Evolutionary conservation across 2,888 invertebrate species (phyloP).

Genomic region (Sminthurinus aureus): DNA sequence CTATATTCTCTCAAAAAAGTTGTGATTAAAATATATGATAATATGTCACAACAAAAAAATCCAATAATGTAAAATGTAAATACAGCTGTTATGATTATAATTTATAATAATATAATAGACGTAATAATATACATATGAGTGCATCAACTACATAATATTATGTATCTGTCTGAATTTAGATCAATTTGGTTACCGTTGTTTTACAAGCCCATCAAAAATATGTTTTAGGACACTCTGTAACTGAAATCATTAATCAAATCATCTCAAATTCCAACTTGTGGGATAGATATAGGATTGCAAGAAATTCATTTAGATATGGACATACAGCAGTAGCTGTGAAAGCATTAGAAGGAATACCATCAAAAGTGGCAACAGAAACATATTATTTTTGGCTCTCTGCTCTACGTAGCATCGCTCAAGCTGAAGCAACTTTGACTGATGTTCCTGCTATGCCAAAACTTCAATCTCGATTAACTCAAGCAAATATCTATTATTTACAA

Average conservation of each 20-base stretch:
- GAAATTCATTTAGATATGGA: constrained; percentile 72
- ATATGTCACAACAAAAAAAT: no score
- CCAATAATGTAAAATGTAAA: no score
- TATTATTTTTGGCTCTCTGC: constrained; percentile 88
- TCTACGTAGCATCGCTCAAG: constrained; percentile 67
- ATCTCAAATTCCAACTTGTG: constrained; percentile 73
- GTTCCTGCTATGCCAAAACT: constrained; percentile 60
- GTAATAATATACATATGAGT: neutral
- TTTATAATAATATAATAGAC: neutral
- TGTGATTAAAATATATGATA: no score
- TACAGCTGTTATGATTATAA: no score
- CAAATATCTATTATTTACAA: constrained; percentile 72
- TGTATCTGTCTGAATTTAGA: constrained; percentile 39
- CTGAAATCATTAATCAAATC: constrained; percentile 67
- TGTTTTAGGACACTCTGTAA: constrained; percentile 42
- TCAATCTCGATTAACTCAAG: constrained; percentile 67
- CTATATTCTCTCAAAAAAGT: no score
- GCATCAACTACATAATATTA: neutral
- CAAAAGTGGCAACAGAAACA: constrained; percentile 83
- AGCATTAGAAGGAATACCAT: constrained; percentile 71
- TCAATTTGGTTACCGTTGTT: constrained; percentile 51
- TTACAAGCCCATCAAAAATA: constrained; percentile 58
- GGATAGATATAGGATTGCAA: constrained; percentile 85
- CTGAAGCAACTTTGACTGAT: constrained; percentile 62
- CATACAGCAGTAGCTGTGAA: constrained; percentile 77